These are phyloP conservation scores for Prionace glauca DNA, from an alignment of 2,797 vertebrate genomes.

Conservation along the genomic window DNA sequence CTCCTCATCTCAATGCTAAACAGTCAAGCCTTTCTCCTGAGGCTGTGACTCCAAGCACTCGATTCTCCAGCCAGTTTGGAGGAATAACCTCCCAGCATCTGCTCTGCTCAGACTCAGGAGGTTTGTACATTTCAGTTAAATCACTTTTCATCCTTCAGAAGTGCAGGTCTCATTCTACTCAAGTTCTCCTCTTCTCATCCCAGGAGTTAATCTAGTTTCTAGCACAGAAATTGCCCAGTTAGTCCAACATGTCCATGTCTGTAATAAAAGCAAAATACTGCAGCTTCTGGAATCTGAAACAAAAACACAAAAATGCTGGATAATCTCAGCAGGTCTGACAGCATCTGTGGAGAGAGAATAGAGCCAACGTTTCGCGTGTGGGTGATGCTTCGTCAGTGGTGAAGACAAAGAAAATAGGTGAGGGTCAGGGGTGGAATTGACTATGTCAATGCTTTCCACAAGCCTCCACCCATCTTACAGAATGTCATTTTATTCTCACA, in stretches of 20 bases:
- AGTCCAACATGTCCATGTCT: not conserved
- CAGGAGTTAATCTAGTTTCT: not conserved
- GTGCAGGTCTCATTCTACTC: not conserved
- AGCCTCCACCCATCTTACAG: too few relatives aligned
- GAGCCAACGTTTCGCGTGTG: too few relatives aligned
- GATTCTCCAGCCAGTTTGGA: not conserved
- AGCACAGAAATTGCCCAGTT: not conserved
- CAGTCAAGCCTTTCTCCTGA: not conserved
- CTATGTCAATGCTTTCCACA: not conserved
- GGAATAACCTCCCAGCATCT: not conserved
- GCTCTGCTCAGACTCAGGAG: not conserved
- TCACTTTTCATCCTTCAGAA: not conserved
- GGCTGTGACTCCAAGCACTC: not conserved
- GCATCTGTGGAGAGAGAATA: too few relatives aligned
- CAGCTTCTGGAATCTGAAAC: too few relatives aligned
- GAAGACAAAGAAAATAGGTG: too few relatives aligned
- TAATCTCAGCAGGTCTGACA: too few relatives aligned
- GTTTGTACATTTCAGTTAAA: not conserved
- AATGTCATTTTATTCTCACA: not conserved
- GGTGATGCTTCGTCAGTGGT: too few relatives aligned
- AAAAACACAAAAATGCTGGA: too few relatives aligned
- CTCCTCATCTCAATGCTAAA: not conserved
- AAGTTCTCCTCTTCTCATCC: not conserved
- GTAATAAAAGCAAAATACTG: too few relatives aligned
- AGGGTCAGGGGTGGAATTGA: too few relatives aligned